Evolutionary conservation across 2,888 invertebrate genomes (phyloP).

Genomic region (Craniophora ligustri): DNA sequence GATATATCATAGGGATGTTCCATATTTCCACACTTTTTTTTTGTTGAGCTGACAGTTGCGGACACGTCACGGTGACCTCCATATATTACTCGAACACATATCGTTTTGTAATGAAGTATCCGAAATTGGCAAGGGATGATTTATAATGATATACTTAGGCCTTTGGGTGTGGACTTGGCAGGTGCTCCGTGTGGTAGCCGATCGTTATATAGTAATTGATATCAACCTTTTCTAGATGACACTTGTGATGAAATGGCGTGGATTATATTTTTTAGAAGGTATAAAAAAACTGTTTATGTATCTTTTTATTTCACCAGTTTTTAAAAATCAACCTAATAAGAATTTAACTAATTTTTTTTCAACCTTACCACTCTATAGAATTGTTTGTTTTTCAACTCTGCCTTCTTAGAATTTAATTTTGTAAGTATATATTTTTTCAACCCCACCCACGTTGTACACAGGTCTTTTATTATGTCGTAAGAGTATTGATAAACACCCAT

Average conservation of each 20-base stretch:
- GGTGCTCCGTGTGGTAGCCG: conserved; percentile 14
- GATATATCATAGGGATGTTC: conserved; percentile 71
- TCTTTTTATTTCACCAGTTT: no score
- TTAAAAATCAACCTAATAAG: no score
- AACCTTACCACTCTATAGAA: no score
- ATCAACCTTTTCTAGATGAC: background rate
- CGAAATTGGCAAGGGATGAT: conserved; percentile 56
- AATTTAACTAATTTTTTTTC: no score
- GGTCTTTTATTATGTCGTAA: no score
- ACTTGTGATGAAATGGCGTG: background rate
- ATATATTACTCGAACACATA: conserved; percentile 67
- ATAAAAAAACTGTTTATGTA: no score
- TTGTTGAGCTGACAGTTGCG: conserved; percentile 65
- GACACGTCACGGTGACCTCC: conserved; percentile 63
- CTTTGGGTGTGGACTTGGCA: conserved; percentile 28
- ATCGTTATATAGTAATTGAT: conserved; percentile 2
- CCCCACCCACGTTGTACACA: no score
- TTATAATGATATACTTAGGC: conserved; percentile 51
- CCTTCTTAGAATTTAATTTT: no score
- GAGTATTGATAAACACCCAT: no score
- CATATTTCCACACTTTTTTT: conserved; percentile 73
- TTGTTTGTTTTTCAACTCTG: no score
- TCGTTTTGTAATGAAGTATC: conserved; percentile 61
- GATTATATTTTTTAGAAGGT: background rate
- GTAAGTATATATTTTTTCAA: no score